phyloP scores from a whole-genome alignment of 2,113 vertebrate species.

The Galeopterus variegatus region DNA sequence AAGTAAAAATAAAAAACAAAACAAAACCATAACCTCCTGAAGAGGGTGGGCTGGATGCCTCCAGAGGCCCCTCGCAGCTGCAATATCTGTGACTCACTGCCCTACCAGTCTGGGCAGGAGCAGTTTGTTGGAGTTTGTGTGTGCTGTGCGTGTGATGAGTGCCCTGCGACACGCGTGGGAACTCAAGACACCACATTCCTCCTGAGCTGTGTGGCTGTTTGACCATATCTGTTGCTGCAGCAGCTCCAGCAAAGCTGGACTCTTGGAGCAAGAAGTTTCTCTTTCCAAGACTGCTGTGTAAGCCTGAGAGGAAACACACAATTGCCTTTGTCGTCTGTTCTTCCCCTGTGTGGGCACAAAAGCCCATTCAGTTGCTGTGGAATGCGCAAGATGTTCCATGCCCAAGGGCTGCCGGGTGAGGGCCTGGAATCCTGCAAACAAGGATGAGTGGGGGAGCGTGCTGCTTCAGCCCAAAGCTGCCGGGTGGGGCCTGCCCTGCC shows the following conservation, averaged over 20 bases:
- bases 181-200: neutral
- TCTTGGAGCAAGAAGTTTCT: constrained; percentile 7
- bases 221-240: neutral
- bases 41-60: neutral
- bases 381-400: constrained; percentile 55
- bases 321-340: constrained; percentile 65
- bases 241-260: neutral
- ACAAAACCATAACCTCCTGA: neutral
- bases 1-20: too few relatives aligned
- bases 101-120: neutral
- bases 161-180: neutral
- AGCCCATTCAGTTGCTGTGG: constrained; percentile 69
- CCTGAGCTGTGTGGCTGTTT: neutral
- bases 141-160: neutral
- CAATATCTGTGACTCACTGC: neutral
- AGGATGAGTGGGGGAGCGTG: neutral
- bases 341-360: constrained; percentile 65
- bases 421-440: neutral
- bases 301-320: constrained; percentile 25
- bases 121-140: neutral
- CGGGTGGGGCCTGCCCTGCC: neutral
- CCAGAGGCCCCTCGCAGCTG: neutral
- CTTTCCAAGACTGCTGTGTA: neutral
- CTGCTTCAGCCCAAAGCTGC: neutral
- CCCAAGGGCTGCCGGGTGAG: neutral